Evolutionary conservation across 2,888 invertebrate species (phyloP).

Genomic region (Rhyacophila evoluta): DNA sequence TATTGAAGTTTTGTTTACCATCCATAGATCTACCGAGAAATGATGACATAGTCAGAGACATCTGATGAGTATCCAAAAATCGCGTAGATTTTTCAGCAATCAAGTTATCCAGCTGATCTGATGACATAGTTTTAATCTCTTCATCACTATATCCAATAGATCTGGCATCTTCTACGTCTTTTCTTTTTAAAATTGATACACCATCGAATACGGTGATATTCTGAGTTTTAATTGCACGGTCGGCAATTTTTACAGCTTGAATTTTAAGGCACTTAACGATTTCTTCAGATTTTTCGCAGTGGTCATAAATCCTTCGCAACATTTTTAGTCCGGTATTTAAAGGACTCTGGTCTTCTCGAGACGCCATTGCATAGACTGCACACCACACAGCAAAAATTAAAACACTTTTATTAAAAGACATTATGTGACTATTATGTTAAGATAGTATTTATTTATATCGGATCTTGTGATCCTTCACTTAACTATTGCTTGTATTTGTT

Average conservation of each 20-base stretch:
- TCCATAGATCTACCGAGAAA: conserved; percentile 65
- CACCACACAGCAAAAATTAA: conserved; percentile 49
- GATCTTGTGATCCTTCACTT: not conserved
- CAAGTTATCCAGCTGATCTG: conserved; percentile 73
- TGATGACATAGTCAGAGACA: conserved; percentile 67
- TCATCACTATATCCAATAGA: conserved; percentile 70
- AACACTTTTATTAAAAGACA: conserved; percentile 45
- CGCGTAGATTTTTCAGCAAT: conserved; percentile 70
- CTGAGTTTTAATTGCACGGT: conserved; percentile 74
- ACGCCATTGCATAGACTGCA: conserved; percentile 57
- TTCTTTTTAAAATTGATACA: conserved; percentile 69
- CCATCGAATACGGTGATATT: conserved; percentile 74
- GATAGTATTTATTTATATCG: not conserved
- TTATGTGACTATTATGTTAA: not conserved
- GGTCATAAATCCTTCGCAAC: conserved; percentile 70
- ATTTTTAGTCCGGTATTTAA: conserved; percentile 66
- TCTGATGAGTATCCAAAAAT: conserved; percentile 73
- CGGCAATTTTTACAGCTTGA: conserved; percentile 75
- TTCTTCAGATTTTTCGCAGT: conserved; percentile 75
- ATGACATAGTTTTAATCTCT: conserved; percentile 72
- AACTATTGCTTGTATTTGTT: not conserved
- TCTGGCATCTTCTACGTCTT: conserved; percentile 62
- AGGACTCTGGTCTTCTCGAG: conserved; percentile 60
- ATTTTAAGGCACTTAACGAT: conserved; percentile 79
- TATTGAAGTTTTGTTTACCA: conserved; percentile 56